Evolutionary conservation across 2,797 vertebrate species (phyloP).

Genomic region (Crypturellus tataupa): DNA sequence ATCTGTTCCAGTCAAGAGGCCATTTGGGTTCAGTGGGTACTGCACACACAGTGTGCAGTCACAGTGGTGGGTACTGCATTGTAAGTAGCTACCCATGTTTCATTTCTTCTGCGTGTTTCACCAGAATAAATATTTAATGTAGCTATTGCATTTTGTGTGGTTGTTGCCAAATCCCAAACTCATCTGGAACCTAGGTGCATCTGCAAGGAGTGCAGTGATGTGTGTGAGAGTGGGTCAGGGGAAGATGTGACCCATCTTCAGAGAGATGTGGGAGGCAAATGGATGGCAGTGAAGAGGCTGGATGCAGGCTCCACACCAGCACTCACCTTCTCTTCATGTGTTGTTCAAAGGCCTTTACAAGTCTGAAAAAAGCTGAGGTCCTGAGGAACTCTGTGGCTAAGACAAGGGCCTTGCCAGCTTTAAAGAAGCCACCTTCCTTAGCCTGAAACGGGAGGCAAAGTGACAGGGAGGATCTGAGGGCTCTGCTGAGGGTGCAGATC

Average conservation of each 20-base stretch:
- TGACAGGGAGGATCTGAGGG: not conserved
- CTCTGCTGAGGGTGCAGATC: too few species aligned
- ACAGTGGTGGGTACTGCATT: too few species aligned
- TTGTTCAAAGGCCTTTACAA: conserved; percentile 48
- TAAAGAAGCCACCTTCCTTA: conserved; percentile 60
- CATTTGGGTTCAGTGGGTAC: too few species aligned
- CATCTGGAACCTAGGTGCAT: too few species aligned
- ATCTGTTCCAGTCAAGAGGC: too few species aligned
- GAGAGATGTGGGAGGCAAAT: not conserved
- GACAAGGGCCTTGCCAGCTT: conserved; percentile 14
- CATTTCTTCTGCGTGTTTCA: too few species aligned
- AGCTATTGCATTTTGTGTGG: too few species aligned
- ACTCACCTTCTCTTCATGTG: not conserved
- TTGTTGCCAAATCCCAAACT: too few species aligned
- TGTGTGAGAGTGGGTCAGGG: not conserved
- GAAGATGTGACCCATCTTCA: not conserved
- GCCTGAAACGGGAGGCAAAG: conserved; percentile 74
- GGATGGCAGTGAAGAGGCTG: not conserved
- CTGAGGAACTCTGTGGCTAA: not conserved
- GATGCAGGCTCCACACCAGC: not conserved
- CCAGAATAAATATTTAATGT: too few species aligned
- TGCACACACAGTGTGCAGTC: too few species aligned
- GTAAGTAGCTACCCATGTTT: too few species aligned
- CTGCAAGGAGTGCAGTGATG: too few species aligned
- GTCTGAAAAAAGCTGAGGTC: conserved; percentile 57